Evolutionary conservation across 2,888 invertebrate genomes (phyloP), one percentile per base, ranked within the genome.

Genomic region (Smittia aterrima): DNA sequence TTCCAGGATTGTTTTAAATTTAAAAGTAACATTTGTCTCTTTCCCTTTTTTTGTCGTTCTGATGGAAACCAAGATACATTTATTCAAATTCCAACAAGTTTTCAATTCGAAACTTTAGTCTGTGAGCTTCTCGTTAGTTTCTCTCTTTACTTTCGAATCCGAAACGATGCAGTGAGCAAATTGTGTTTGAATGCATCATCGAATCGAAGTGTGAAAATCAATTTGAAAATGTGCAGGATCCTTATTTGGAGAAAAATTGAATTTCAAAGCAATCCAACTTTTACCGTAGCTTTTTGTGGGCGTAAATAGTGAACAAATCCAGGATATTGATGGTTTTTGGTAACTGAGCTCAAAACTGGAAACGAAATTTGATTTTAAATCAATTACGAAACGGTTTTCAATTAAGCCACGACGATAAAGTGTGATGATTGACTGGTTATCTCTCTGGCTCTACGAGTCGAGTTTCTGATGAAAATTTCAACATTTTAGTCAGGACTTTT

Each of bases 291-390:
- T 53, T 70, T 70, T 70, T 70, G 70, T 20, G 70, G 70, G 53
- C 66, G 20, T 38, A 22, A 1, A 38, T n/a, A 38, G 22, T 47
- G 41, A 67, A 67, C 41, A 66, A 66, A 64, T 24, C 64, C 64
- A n/a, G 1, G 20, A 41, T n/a, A 67, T 41, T 6, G 67, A 25
- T 2, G 11, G 47, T 47, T 47, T 47, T 47, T 11, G 11, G 47
- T 47, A 13, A 16, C 47, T 47, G 32, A 32, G 11, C 16, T 47
- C 47, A 68, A 68, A 68, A 68, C 13, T 47, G 27, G 4, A 70
- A 41, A 70, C 24, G 18, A 70, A 70, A 54, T 70, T 70, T 70
- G 54, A 54, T 70, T 32, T 54, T 70, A 70, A 54, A 70, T 70
- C 70, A 54, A 54, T 54, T 70, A 54, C 13, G 25, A 32, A 70